These are phyloP conservation scores for Hylaeus anthracinus DNA, from an alignment of 1,140 invertebrate species.

Conservation along the genomic window DNA sequence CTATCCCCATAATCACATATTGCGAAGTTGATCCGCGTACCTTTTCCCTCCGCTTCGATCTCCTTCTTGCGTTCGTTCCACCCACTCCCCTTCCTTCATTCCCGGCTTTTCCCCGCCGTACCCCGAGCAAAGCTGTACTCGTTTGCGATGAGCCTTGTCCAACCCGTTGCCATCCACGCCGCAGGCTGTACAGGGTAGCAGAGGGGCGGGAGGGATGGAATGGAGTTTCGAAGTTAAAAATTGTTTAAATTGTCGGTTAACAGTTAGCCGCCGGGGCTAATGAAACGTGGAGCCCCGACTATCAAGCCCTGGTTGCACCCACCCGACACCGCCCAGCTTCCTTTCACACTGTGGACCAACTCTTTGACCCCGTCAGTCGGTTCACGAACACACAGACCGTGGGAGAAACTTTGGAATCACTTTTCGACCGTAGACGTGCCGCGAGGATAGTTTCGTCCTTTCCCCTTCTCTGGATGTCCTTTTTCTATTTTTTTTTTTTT, in stretches of 20 bases:
- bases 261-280: slow-evolving; percentile 78
- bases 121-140: slow-evolving; percentile 30
- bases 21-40: slow-evolving; percentile 70
- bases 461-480: background rate
- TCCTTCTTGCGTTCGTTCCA: background rate
- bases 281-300: slow-evolving; percentile 73
- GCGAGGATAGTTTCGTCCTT: slow-evolving; percentile 25
- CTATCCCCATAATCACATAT: slow-evolving; percentile 78
- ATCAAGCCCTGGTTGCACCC: slow-evolving; percentile 58
- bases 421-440: slow-evolving; percentile 43
- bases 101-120: slow-evolving; percentile 15
- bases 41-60: slow-evolving; percentile 28
- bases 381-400: slow-evolving; percentile 63
- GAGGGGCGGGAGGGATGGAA: background rate
- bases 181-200: slow-evolving; percentile 30
- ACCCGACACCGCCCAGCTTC: slow-evolving; percentile 29
- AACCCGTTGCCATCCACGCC: slow-evolving; percentile 57
- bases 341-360: slow-evolving; percentile 31
- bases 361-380: slow-evolving; percentile 61
- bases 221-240: slow-evolving; percentile 77
- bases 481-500: slow-evolving; percentile 4
- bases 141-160: slow-evolving; percentile 59
- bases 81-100: slow-evolving; percentile 25
- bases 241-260: slow-evolving; percentile 80
- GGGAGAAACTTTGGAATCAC: slow-evolving; percentile 61